Evolutionary conservation across 2,797 vertebrate species (phyloP).

Genomic region (Amblyraja radiata): DNA sequence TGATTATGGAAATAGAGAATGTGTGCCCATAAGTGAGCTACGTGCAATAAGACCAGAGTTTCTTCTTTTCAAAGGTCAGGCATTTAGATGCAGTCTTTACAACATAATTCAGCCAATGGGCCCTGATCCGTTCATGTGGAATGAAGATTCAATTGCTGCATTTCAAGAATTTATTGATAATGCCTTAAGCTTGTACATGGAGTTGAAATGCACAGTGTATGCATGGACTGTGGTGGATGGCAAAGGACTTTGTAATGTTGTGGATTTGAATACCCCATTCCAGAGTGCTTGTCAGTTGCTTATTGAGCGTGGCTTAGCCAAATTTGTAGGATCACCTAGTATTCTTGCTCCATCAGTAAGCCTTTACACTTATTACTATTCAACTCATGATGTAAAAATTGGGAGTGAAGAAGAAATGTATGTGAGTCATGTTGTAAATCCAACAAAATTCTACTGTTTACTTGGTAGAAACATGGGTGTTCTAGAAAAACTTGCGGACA

Average conservation of each 20-base stretch:
- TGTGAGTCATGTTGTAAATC: constrained; percentile 66
- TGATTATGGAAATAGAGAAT: constrained; percentile 77
- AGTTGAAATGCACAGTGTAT: constrained; percentile 81
- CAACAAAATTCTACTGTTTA: constrained; percentile 78
- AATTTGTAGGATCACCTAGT: constrained; percentile 53
- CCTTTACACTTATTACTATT: constrained; percentile 80
- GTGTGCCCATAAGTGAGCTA: constrained; percentile 61
- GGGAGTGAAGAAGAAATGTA: constrained; percentile 76
- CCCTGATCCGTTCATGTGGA: constrained; percentile 67
- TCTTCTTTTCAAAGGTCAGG: constrained; percentile 71
- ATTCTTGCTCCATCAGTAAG: constrained; percentile 55
- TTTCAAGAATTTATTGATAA: constrained; percentile 72
- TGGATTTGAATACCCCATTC: constrained; percentile 85
- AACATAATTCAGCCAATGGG: constrained; percentile 68
- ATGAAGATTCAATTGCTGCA: constrained; percentile 53
- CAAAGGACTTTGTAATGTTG: constrained; percentile 71
- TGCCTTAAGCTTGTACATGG: constrained; percentile 50
- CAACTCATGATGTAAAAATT: constrained; percentile 73
- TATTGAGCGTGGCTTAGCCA: constrained; percentile 57
- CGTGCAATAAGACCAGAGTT: constrained; percentile 64
- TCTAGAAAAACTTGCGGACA: constrained; percentile 60
- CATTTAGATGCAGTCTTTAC: constrained; percentile 85
- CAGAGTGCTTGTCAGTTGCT: constrained; percentile 71
- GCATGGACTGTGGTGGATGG: constrained; percentile 69
- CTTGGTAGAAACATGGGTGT: constrained; percentile 63